phyloP scores from a whole-genome alignment of 2,113 vertebrate genomes.

The Centropus bengalensis region DNA sequence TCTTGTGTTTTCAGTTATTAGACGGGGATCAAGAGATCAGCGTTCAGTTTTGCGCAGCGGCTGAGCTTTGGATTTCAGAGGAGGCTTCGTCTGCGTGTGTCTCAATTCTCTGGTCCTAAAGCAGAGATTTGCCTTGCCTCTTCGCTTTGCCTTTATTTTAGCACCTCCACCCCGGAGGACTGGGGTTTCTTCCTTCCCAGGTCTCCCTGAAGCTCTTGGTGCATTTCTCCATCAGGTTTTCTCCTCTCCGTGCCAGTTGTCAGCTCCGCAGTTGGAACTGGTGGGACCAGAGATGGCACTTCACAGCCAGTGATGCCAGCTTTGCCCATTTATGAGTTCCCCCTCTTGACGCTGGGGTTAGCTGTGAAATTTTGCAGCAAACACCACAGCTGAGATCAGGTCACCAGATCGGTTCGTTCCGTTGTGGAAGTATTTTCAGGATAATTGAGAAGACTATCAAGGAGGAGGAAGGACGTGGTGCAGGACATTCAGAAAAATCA shows the following conservation, averaged over 20 bases:
- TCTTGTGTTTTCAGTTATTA: background rate
- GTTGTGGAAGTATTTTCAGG: background rate
- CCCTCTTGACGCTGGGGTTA: background rate
- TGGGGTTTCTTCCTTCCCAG: background rate
- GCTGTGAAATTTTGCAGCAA: background rate
- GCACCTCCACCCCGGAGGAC: background rate
- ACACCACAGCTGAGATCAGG: background rate
- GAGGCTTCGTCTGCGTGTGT: accelerated
- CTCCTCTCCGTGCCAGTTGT: background rate
- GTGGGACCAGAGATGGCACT: background rate
- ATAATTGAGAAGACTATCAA: background rate
- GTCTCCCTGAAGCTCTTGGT: background rate
- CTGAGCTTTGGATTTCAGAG: background rate
- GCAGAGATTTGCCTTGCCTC: background rate
- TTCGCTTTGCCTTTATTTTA: background rate
- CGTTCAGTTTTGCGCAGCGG: background rate
- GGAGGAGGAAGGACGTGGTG: background rate
- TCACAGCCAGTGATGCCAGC: background rate
- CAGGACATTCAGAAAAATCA: background rate
- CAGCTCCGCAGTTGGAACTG: background rate
- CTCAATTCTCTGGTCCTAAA: background rate
- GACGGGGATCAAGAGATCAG: background rate
- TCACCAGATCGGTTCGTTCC: background rate
- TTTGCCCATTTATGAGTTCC: background rate
- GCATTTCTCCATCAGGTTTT: background rate